Conservation (phyloP, 2,888 invertebrate species). For the Lasioglossum zephyrum region DNA sequence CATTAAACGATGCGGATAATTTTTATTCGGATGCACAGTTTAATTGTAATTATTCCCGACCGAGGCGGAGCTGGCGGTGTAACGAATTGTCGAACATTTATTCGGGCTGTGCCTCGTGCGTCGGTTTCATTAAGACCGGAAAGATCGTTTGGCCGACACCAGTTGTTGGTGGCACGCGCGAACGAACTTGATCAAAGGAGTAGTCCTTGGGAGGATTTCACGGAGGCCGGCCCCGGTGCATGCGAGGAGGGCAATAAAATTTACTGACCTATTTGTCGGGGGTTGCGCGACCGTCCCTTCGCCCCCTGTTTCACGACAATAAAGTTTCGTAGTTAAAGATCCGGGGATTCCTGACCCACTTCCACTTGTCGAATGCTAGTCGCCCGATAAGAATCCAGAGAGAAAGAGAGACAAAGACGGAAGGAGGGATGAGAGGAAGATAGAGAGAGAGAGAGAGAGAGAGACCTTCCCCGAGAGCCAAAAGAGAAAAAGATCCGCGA, state of each 20-base stretch:
- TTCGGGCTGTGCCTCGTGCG: not conserved
- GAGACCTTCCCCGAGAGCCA: not conserved
- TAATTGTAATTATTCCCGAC: no score
- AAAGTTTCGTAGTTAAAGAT: conserved; percentile 55
- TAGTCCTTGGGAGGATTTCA: not conserved
- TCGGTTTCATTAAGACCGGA: not conserved
- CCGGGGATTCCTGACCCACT: conserved; percentile 59
- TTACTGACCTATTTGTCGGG: conserved; percentile 47
- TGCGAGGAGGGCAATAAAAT: conserved; percentile 32
- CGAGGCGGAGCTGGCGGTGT: no score
- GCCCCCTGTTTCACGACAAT: conserved; percentile 28
- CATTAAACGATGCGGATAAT: no score
- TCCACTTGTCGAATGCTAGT: conserved; percentile 42
- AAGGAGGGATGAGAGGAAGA: no score
- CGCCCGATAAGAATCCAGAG: conserved; percentile 37
- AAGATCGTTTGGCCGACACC: not conserved
- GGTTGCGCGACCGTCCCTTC: conserved; percentile 20
- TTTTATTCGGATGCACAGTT: no score
- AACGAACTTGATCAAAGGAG: no score
- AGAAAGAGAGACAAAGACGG: not conserved
- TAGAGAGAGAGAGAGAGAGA: no score
- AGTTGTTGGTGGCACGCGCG: not conserved
- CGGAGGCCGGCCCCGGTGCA: not conserved
- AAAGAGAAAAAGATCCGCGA: not conserved
- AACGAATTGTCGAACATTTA: not conserved